Evolutionary conservation across 2,113 vertebrate species (phyloP).

Genomic region (Syngnathus typhle): DNA sequence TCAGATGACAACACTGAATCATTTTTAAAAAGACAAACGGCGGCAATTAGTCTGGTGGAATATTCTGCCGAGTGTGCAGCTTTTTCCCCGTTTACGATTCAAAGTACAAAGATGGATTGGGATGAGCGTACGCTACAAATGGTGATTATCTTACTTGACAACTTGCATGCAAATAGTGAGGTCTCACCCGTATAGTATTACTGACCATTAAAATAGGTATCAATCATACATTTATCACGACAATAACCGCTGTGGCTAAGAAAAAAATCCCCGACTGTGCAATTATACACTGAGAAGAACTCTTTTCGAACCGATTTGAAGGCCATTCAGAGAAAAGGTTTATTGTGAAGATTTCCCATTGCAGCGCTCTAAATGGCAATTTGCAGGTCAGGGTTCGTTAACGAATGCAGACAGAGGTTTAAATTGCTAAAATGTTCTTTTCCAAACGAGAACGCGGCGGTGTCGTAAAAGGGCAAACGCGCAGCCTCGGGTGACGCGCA

Average conservation of each 20-base stretch:
- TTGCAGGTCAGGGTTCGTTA: background rate
- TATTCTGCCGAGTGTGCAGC: background rate
- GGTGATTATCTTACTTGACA: background rate
- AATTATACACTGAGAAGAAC: background rate
- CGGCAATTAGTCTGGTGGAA: background rate
- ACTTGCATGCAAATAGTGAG: no score
- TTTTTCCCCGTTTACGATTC: background rate
- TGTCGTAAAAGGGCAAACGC: slow-evolving; percentile 27
- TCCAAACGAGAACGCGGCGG: slow-evolving; percentile 5
- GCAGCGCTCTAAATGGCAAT: background rate
- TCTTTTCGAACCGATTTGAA: background rate
- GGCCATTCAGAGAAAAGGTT: no score
- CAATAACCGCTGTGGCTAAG: background rate
- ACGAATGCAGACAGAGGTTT: slow-evolving; percentile 3
- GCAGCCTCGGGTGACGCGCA: slow-evolving; percentile 29
- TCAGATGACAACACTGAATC: background rate
- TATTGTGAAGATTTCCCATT: background rate
- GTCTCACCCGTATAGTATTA: no score
- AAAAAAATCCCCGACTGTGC: background rate
- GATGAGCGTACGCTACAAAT: background rate
- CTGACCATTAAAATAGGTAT: no score
- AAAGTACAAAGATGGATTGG: background rate
- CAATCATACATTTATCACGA: no score
- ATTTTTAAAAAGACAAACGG: background rate
- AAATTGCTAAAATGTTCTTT: slow-evolving; percentile 24